Evolutionary conservation across 1,140 invertebrate species (phyloP).

Genomic region (Marisa cornuarietis): DNA sequence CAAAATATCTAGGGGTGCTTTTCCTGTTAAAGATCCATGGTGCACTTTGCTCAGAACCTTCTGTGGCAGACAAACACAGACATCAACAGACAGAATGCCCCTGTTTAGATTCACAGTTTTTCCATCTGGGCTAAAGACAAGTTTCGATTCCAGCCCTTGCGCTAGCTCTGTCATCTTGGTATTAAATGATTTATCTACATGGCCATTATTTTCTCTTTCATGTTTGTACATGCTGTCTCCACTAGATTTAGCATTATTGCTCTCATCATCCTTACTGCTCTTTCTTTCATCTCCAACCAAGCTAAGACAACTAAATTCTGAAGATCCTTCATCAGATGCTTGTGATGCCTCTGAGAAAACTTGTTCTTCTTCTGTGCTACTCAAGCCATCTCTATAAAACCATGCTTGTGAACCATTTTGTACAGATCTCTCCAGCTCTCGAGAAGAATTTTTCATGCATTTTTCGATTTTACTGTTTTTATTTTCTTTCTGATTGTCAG

Average conservation of each 20-base stretch:
- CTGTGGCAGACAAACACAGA: conserved; percentile 2
- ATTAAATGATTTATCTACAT: conserved; percentile 26
- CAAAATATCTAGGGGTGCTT: not conserved
- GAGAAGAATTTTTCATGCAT: not conserved
- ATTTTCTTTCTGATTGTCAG: not conserved
- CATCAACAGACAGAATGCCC: not conserved
- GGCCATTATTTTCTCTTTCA: not conserved
- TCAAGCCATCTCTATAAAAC: conserved; percentile 6
- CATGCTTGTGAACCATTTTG: not conserved
- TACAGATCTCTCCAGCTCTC: not conserved
- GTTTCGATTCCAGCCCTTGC: conserved; percentile 20
- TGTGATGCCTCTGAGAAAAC: not conserved
- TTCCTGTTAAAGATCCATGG: not conserved
- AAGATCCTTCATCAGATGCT: not conserved
- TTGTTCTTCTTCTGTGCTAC: not conserved
- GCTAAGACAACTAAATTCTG: not conserved
- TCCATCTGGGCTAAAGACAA: conserved; percentile 25
- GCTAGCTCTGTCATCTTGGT: conserved; percentile 21
- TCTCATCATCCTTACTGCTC: not conserved
- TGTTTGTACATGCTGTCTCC: not conserved
- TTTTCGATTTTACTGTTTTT: not conserved
- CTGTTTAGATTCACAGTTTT: not conserved
- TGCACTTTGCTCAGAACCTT: not conserved
- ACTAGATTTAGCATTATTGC: not conserved
- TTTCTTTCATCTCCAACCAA: not conserved